A percentile compares a stretch with the other conserved stretches of the same genome.
These are phyloP conservation scores for Rhizoglyphus robini DNA, from an alignment of 1,140 invertebrate genomes.

Conservation along the genomic window DNA sequence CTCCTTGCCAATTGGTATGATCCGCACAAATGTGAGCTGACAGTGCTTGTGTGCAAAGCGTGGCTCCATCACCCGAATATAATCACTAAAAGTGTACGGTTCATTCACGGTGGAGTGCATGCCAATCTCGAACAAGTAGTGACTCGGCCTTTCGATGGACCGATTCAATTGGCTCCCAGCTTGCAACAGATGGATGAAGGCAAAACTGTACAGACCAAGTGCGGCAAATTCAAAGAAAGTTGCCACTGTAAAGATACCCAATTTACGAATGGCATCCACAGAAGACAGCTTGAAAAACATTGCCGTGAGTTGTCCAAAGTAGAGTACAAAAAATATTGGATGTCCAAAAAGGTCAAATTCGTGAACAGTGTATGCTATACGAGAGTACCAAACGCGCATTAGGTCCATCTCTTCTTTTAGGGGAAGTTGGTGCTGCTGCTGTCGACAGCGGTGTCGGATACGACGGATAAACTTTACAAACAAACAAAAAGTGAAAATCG, in stretches of 20 bases:
- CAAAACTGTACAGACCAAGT: not conserved
- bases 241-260: not conserved
- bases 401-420: not conserved
- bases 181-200: not conserved
- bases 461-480: not conserved
- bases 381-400: not conserved
- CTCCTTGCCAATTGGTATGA: not conserved
- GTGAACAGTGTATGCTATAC: not conserved
- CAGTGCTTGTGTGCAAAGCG: not conserved
- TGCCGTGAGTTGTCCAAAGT: not conserved
- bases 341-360: not conserved
- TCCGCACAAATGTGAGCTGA: not conserved
- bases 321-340: not conserved
- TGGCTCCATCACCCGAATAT: not conserved
- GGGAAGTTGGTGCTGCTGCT: not conserved
- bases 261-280: not conserved
- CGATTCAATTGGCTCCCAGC: not conserved
- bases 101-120: not conserved
- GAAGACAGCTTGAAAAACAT: slow-evolving; percentile 1
- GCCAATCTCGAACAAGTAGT: not conserved
- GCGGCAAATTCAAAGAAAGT: not conserved
- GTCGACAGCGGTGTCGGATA: not conserved
- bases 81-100: not conserved
- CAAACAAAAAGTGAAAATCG: no score
- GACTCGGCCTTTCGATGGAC: not conserved